Conservation (phyloP, 2,113 vertebrate species). For the Phylloscopus trochilus region DNA sequence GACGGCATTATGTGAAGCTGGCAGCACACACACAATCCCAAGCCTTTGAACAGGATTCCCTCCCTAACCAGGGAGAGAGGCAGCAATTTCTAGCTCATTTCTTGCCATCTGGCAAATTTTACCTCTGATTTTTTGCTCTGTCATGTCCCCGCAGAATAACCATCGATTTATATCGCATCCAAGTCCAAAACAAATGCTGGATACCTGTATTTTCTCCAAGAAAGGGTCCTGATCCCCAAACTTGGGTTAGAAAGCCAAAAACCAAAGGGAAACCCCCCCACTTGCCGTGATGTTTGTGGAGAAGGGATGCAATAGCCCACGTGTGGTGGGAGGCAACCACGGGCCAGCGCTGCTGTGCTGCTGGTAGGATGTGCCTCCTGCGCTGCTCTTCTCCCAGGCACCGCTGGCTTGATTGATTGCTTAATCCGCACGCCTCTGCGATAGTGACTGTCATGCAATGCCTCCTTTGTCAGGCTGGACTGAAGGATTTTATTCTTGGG, state of each 20-base stretch:
- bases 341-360: neutral
- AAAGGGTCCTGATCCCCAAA: neutral
- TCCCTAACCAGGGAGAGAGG: neutral
- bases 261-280: neutral
- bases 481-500: constrained; percentile 39
- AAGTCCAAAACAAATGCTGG: constrained; percentile 28
- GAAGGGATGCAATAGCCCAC: neutral
- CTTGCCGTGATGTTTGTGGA: neutral
- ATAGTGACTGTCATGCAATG: neutral
- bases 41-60: constrained; percentile 31
- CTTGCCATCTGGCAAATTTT: constrained; percentile 43
- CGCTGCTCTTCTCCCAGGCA: neutral
- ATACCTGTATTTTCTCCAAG: constrained; percentile 40
- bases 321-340: neutral
- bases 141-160: neutral
- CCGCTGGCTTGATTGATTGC: neutral
- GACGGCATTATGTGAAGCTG: constrained; percentile 6
- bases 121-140: constrained; percentile 31
- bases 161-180: neutral
- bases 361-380: accelerated
- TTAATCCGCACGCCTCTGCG: neutral
- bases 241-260: neutral
- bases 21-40: neutral
- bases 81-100: neutral
- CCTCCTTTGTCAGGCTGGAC: constrained; percentile 2